phyloP scores from a whole-genome alignment of 2,113 vertebrate species.

The Pimephales promelas region DNA sequence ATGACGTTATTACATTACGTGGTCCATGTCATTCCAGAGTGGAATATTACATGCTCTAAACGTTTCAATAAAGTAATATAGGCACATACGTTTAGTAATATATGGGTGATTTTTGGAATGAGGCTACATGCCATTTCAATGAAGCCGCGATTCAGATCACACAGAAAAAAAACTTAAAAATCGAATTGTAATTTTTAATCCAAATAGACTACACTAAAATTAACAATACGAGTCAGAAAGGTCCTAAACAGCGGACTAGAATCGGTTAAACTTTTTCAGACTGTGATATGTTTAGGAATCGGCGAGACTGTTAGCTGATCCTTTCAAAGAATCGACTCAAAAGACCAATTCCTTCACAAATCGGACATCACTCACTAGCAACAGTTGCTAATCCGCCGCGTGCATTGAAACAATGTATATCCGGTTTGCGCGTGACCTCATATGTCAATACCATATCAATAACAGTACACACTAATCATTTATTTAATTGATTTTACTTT shows the following conservation, averaged over 20 bases:
- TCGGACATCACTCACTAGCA: not conserved
- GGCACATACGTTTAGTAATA: not conserved
- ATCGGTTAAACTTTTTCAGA: not conserved
- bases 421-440: slow-evolving; percentile 15
- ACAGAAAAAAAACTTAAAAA: not conserved
- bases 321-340: slow-evolving; percentile 9
- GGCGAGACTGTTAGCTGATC: not conserved
- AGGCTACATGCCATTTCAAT: not conserved
- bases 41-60: not conserved
- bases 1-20: not conserved
- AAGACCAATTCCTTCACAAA: not conserved
- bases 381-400: slow-evolving; percentile 22
- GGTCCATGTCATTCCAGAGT: not conserved
- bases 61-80: not conserved
- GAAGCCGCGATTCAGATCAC: not conserved
- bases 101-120: not conserved
- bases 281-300: not conserved
- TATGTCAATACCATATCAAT: not conserved
- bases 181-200: not conserved
- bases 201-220: not conserved
- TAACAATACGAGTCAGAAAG: not conserved
- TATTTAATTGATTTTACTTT: not conserved
- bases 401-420: not conserved
- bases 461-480: not conserved
- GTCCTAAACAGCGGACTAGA: not conserved